Conservation (phyloP, 2,888 invertebrate genomes). For the Sarcophaga rosellei region DNA sequence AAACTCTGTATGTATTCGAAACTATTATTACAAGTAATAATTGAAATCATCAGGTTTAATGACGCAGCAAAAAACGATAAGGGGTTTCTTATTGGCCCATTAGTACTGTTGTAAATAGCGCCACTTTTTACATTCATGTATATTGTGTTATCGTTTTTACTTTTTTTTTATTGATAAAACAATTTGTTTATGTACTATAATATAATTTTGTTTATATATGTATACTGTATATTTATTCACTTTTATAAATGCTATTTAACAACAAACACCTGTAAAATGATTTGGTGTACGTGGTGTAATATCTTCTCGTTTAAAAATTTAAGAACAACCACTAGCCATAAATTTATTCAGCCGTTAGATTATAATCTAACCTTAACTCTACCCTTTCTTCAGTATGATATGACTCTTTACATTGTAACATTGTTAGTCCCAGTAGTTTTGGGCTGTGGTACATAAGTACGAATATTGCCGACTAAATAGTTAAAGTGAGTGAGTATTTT, state of each 20-base stretch:
- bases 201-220: background rate
- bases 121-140: background rate
- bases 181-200: slow-evolving; percentile 5
- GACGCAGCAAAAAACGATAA: too few species aligned
- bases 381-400: slow-evolving; percentile 1
- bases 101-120: background rate
- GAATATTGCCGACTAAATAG: slow-evolving; percentile 9
- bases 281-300: background rate
- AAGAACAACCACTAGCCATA: background rate
- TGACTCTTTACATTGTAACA: background rate
- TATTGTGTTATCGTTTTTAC: background rate
- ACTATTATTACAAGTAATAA: too few species aligned
- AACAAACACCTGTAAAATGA: slow-evolving; percentile 17
- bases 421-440: slow-evolving; percentile 11
- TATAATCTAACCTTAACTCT: background rate
- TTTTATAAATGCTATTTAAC: background rate
- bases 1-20: too few species aligned
- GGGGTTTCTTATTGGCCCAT: background rate
- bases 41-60: too few species aligned
- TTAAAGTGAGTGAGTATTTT: background rate
- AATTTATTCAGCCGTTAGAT: too few species aligned
- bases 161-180: slow-evolving; percentile 42
- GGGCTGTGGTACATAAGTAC: background rate
- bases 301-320: background rate
- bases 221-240: background rate